phyloP scores from a whole-genome alignment of 2,113 vertebrate genomes.

The Istiophorus platypterus region DNA sequence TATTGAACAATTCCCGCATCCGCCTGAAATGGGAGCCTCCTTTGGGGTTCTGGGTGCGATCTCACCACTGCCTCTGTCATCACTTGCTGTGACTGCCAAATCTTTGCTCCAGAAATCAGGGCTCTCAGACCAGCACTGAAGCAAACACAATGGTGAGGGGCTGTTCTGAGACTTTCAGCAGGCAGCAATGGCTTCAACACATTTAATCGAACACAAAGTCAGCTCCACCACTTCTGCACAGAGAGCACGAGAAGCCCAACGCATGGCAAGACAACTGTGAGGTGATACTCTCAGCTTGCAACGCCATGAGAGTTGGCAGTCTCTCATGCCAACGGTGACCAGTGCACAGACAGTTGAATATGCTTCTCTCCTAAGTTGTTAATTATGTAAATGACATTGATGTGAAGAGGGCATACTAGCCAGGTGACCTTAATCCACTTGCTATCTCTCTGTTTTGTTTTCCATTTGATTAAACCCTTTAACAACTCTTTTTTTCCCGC shows the following conservation, averaged over 20 bases:
- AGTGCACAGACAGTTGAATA: slow-evolving; percentile 82
- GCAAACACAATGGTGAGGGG: slow-evolving; percentile 82
- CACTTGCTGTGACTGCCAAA: slow-evolving; percentile 88
- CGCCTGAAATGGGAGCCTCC: slow-evolving; percentile 83
- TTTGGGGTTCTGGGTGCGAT: slow-evolving; percentile 88
- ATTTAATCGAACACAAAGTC: slow-evolving; percentile 80
- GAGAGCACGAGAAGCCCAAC: slow-evolving; percentile 75
- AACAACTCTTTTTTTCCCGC: slow-evolving; percentile 38
- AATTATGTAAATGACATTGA: slow-evolving; percentile 82
- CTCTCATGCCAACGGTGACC: slow-evolving; percentile 81
- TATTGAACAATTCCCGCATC: slow-evolving; percentile 70
- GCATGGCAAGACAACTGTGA: slow-evolving; percentile 82
- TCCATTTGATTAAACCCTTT: slow-evolving; percentile 59
- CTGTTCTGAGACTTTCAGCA: slow-evolving; percentile 78
- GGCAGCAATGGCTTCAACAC: slow-evolving; percentile 82
- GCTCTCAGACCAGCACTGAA: slow-evolving; percentile 84
- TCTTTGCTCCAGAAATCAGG: slow-evolving; percentile 85
- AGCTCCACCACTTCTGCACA: slow-evolving; percentile 76
- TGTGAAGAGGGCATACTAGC: slow-evolving; percentile 77
- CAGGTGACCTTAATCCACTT: slow-evolving; percentile 75
- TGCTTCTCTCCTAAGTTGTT: slow-evolving; percentile 84
- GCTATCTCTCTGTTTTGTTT: slow-evolving; percentile 71
- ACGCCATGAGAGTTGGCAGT: slow-evolving; percentile 85
- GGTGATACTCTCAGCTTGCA: slow-evolving; percentile 76
- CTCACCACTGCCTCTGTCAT: slow-evolving; percentile 89